Conservation (phyloP, 2,888 invertebrate species). For the Scelioninae gen. 1 region DNA sequence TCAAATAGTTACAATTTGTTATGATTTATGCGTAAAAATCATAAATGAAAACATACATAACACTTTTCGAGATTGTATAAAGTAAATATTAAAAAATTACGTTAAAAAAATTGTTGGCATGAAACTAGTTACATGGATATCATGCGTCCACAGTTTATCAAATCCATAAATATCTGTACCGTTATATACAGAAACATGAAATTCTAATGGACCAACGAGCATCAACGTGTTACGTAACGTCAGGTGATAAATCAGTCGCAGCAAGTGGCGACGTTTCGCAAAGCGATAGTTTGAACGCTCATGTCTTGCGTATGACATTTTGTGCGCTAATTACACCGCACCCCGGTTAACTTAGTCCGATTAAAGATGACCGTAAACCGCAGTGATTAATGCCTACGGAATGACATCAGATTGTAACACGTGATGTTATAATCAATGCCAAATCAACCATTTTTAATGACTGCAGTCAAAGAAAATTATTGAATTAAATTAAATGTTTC, state of each 20-base stretch:
- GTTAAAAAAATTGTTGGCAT: background rate
- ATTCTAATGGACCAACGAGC: constrained; percentile 53
- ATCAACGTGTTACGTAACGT: constrained; percentile 53
- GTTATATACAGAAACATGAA: constrained; percentile 54
- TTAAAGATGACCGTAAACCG: constrained; percentile 50
- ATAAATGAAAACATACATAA: background rate
- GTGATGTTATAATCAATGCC: constrained; percentile 22
- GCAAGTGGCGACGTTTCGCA: constrained; percentile 57
- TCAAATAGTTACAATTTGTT: no score
- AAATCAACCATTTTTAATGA: constrained; percentile 1
- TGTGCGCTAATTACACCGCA: constrained; percentile 49
- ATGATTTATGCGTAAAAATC: background rate
- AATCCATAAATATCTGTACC: constrained; percentile 35
- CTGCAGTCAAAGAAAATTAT: background rate
- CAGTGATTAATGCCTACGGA: constrained; percentile 42
- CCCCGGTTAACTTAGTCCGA: constrained; percentile 14
- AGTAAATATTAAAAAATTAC: background rate
- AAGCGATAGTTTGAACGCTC: constrained; percentile 39
- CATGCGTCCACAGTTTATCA: constrained; percentile 8
- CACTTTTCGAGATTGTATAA: background rate
- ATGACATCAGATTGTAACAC: background rate
- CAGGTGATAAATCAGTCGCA: constrained; percentile 63
- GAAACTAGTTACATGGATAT: background rate
- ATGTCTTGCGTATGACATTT: constrained; percentile 62
- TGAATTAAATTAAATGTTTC: no score